These are phyloP conservation scores for Tachina grossa DNA, from an alignment of 2,888 invertebrate species.

Conservation along the genomic window DNA sequence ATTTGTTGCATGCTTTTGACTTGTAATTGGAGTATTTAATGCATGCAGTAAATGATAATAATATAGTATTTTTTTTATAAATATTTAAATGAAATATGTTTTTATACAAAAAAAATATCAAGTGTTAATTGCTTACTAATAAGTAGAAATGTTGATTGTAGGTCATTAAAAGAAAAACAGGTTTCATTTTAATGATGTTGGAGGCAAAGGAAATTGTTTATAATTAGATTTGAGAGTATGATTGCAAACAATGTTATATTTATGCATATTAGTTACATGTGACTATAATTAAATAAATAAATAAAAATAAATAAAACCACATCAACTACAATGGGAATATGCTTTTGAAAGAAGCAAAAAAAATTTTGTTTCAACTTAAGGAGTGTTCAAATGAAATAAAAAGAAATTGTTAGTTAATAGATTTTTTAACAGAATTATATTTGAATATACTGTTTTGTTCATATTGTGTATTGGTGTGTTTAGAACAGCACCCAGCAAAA, in stretches of 20 bases:
- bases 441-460: background rate
- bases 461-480: too few species aligned
- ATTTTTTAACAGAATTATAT: background rate
- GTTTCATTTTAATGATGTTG: conserved; percentile 6
- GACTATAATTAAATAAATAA: background rate
- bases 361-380: background rate
- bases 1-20: conserved; percentile 34
- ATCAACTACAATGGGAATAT: background rate
- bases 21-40: conserved; percentile 57
- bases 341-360: background rate
- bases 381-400: background rate
- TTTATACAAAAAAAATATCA: background rate
- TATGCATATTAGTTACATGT: background rate
- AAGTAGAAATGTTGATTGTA: conserved; percentile 38
- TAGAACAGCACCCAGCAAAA: too few species aligned
- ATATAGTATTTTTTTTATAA: conserved; percentile 47
- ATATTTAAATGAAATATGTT: conserved; percentile 23
- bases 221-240: conserved; percentile 6
- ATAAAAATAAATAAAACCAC: background rate
- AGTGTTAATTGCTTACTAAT: conserved; percentile 51
- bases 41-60: conserved; percentile 34
- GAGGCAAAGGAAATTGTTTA: conserved; percentile 16
- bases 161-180: conserved; percentile 23
- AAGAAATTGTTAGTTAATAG: background rate
- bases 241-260: background rate